Conservation (phyloP, 1,140 invertebrate species). For the Dendroctonus valens region DNA sequence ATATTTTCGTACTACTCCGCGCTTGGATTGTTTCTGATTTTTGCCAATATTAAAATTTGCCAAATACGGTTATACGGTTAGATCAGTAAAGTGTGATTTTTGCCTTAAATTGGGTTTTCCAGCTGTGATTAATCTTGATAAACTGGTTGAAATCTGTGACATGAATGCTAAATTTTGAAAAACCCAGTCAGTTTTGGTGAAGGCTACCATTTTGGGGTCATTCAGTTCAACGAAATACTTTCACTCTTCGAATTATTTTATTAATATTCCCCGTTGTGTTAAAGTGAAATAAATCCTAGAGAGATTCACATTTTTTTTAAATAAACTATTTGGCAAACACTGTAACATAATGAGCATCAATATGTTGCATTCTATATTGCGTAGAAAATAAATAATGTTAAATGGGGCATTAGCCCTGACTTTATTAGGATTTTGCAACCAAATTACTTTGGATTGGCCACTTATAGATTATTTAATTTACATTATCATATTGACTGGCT, state of each 20-base stretch:
- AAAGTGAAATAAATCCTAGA: no score
- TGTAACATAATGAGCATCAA: no score
- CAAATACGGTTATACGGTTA: no score
- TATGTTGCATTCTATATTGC: no score
- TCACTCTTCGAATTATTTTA: constrained; percentile 7
- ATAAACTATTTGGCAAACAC: no score
- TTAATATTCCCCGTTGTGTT: not conserved
- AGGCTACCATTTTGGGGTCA: constrained; percentile 10
- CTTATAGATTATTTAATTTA: not conserved
- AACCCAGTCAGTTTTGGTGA: constrained; percentile 12
- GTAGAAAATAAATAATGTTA: not conserved
- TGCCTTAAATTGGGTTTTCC: not conserved
- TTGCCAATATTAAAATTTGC: no score
- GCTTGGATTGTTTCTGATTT: no score
- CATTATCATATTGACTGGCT: no score
- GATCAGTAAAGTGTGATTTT: not conserved
- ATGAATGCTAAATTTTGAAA: not conserved
- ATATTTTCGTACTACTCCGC: no score
- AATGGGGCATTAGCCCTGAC: not conserved
- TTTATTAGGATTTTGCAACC: constrained; percentile 2
- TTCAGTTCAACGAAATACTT: constrained; percentile 9
- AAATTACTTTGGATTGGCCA: not conserved
- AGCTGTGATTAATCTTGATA: no score
- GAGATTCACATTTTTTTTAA: no score
- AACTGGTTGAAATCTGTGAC: no score